Evolutionary conservation across 2,113 vertebrate genomes (phyloP).

Genomic region (Nothocercus nigrocapillus): DNA sequence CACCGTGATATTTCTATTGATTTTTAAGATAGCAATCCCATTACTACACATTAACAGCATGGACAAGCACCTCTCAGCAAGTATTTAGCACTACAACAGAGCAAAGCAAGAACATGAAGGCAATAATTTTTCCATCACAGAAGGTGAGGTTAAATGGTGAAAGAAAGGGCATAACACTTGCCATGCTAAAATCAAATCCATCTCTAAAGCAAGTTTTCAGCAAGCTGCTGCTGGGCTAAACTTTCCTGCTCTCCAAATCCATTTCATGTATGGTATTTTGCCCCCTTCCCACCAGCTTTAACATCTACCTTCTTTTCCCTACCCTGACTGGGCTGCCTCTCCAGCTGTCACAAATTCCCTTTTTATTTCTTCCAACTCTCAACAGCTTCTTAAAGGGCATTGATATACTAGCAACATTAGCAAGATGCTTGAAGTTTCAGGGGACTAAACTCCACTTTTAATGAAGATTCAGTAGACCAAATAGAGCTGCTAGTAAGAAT

Average conservation of each 20-base stretch:
- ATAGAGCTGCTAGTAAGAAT: not conserved
- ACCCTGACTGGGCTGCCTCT: not conserved
- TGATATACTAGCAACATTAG: not conserved
- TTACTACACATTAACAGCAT: slow-evolving; percentile 70
- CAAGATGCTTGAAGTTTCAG: not conserved
- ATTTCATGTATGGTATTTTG: not conserved
- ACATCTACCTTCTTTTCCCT: not conserved
- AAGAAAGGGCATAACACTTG: not conserved
- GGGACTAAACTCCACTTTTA: not conserved
- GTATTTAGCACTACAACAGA: slow-evolving; percentile 22
- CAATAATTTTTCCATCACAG: slow-evolving; percentile 66
- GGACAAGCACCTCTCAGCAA: not conserved
- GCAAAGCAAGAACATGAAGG: not conserved
- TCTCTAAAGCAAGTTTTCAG: not conserved
- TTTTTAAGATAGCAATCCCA: slow-evolving; percentile 69
- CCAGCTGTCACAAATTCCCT: not conserved
- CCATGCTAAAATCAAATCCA: not conserved
- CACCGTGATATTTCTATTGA: slow-evolving; percentile 60
- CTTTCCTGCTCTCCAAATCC: not conserved
- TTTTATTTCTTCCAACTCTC: fast-evolving
- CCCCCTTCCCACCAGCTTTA: not conserved
- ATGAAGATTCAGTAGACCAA: not conserved
- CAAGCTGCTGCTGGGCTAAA: not conserved
- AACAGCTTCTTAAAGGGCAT: not conserved
- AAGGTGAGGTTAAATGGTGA: not conserved